Base-by-base conservation (phyloP, 2,113 vertebrate genomes). In the Regulus satrapa region DNA sequence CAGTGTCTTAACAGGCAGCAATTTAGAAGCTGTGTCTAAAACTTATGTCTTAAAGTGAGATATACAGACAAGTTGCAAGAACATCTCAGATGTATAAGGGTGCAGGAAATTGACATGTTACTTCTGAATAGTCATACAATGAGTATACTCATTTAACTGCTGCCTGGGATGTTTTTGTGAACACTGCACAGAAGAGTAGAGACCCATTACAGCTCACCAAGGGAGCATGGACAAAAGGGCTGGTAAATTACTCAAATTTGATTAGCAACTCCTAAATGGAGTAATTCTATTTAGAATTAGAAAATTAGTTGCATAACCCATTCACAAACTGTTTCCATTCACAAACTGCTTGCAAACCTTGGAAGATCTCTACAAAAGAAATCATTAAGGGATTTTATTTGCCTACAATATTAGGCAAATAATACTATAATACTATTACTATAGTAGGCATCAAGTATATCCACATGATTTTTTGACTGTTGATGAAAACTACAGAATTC, bases 371-470 rank as follows among this genome's bases (percentile, higher is more conserved):
- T 77, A 46, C 55, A 80, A 72, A 31, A 64, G 23, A 92, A 95
- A 95, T 46, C 38, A 71, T 75, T 69, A 90, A 83, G 38, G 88
- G 56, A 83, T 66, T 92, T 92, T 25, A 86, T 74, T 91, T 91
- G 29, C 31, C 45, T 51, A 59, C 45, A 56, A 40, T 77, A 77
- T 49, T 55, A 59, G 31, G 19, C 66, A 75, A 79, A 85, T 56
- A n/a, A n/a, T n/a, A n/a, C n/a, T n/a, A n/a, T n/a, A n/a, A n/a
- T n/a, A n/a, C n/a, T n/a, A n/a, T n/a, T n/a, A n/a, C n/a, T 68
- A 78, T 12, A 75, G 25, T 19, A 90, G 29, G 20, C 26, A 85
- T 66, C 41, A 89, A 73, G 59, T 74, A 86, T 34, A 80, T 46
- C 75, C 59, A 63, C 24, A 16, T 62, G 46, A 52, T 16, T 88